Conservation (phyloP, 2,797 vertebrate genomes). For the Argya squamiceps region DNA sequence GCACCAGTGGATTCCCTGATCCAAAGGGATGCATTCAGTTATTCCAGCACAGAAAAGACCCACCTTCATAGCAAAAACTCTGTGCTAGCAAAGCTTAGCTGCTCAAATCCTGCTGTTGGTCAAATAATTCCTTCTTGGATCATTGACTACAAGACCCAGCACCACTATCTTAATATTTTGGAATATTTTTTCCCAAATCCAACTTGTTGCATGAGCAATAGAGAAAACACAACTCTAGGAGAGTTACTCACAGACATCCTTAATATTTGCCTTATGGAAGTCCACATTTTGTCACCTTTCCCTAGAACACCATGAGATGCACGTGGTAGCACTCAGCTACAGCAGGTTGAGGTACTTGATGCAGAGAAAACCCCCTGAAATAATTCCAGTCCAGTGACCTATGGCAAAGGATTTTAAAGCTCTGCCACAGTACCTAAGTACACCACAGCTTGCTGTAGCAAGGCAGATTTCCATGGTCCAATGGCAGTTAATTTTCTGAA, state of each 20-base stretch:
- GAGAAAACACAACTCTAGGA: background rate
- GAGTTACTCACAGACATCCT: background rate
- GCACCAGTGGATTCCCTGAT: background rate
- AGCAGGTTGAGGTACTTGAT: background rate
- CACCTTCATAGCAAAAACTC: background rate
- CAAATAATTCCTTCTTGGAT: background rate
- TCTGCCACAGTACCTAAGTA: background rate
- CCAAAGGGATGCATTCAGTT: background rate
- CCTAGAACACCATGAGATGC: background rate
- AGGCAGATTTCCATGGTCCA: background rate
- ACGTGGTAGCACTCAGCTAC: accelerated
- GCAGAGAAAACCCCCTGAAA: background rate
- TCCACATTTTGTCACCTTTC: background rate
- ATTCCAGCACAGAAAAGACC: background rate
- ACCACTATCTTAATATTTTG: background rate
- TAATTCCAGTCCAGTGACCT: background rate
- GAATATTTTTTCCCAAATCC: background rate
- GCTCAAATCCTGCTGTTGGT: background rate
- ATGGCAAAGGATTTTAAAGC: background rate
- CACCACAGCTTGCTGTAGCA: background rate
- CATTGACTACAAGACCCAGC: background rate
- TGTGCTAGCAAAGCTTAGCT: background rate
- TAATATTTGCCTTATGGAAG: background rate
- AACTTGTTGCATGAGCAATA: background rate
- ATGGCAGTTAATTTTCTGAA: conserved; percentile 56